phyloP scores from a whole-genome alignment of 2,797 vertebrate genomes.

The Sebastes hubbsi region DNA sequence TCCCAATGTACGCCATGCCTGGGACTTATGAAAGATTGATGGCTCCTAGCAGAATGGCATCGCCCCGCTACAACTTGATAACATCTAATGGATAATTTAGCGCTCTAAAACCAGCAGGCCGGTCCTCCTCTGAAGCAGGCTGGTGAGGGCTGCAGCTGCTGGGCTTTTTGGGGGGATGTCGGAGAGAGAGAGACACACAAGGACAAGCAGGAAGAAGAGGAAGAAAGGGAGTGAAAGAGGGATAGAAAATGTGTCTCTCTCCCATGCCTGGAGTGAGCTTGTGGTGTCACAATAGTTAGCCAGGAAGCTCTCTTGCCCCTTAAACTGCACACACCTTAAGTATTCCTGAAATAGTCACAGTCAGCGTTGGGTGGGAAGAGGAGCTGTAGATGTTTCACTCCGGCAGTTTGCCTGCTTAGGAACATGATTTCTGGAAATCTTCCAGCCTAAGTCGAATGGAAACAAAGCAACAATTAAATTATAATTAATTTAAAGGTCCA shows the following conservation, averaged over 20 bases:
- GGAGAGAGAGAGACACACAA: slow-evolving; percentile 24
- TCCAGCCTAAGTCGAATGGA: background rate
- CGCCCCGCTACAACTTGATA: slow-evolving; percentile 96
- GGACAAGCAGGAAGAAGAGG: slow-evolving; percentile 37
- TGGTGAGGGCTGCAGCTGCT: slow-evolving; percentile 64
- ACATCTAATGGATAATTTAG: slow-evolving; percentile 98
- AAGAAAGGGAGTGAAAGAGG: slow-evolving; percentile 24
- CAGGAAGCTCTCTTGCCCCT: slow-evolving; percentile 6
- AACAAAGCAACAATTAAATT: background rate
- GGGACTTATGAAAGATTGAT: slow-evolving; percentile 94
- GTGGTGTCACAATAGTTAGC: slow-evolving; percentile 22
- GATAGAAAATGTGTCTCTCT: slow-evolving; percentile 26
- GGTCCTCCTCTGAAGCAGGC: slow-evolving; percentile 47
- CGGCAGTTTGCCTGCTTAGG: background rate
- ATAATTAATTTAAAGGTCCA: background rate
- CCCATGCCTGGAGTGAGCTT: slow-evolving; percentile 26
- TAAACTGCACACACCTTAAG: slow-evolving; percentile 1
- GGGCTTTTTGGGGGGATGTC: slow-evolving; percentile 48
- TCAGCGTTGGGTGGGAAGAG: background rate
- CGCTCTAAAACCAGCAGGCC: slow-evolving; percentile 87
- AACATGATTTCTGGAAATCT: background rate
- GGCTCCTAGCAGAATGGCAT: slow-evolving; percentile 92
- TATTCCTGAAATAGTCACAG: background rate
- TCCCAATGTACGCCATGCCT: slow-evolving; percentile 67
- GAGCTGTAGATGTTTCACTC: background rate